Evolutionary conservation across 2,113 vertebrate species (phyloP).

Genomic region (Alligator mississippiensis): DNA sequence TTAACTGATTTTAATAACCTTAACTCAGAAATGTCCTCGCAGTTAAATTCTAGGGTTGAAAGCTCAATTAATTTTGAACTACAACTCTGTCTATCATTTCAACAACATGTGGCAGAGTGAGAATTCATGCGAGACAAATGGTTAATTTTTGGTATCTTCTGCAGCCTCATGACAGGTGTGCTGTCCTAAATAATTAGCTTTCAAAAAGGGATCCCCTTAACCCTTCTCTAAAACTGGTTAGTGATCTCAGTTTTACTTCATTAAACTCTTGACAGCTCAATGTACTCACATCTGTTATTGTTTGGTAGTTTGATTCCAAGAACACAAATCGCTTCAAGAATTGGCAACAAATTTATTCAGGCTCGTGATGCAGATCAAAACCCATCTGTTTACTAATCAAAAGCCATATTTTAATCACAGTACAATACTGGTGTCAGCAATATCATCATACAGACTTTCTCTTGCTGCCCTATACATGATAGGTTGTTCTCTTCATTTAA

Average conservation of each 20-base stretch:
- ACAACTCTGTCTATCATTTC: conserved; percentile 42
- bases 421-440: conserved; percentile 29
- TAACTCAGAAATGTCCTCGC: background rate
- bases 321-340: conserved; percentile 75
- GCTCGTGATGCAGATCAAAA: conserved; percentile 68
- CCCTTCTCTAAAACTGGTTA: conserved; percentile 55
- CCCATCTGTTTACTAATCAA: conserved; percentile 81
- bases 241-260: conserved; percentile 74
- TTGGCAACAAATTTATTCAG: conserved; percentile 68
- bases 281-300: conserved; percentile 77
- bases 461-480: background rate
- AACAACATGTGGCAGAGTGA: conserved; percentile 50
- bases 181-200: conserved; percentile 76
- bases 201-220: conserved; percentile 67
- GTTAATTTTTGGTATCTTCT: conserved; percentile 60
- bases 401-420: conserved; percentile 67
- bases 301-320: conserved; percentile 71
- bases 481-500: background rate
- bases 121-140: conserved; percentile 55
- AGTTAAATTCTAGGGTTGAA: conserved; percentile 32
- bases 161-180: conserved; percentile 69
- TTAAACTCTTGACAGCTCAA: conserved; percentile 78
- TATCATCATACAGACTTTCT: background rate
- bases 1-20: conserved; percentile 30
- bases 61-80: conserved; percentile 59